Evolutionary conservation across 2,113 vertebrate species (phyloP).

Genomic region (Pollimyrus isidori): DNA sequence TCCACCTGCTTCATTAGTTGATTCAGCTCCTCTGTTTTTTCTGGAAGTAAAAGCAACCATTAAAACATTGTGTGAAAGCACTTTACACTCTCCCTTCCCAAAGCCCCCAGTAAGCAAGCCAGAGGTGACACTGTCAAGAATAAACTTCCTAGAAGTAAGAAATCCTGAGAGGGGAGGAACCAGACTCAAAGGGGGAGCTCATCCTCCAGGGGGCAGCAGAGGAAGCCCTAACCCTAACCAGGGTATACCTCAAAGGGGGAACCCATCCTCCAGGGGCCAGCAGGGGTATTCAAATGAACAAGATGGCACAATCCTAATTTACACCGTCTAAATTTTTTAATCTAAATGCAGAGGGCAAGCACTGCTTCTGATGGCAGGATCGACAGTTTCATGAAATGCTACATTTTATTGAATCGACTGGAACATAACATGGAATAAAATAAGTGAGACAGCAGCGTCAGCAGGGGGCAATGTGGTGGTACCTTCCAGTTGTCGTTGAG

Average conservation of each 20-base stretch:
- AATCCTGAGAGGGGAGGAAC: no score
- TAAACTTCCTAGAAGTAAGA: not conserved
- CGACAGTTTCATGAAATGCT: not conserved
- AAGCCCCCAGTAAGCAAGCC: no score
- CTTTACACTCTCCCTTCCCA: not conserved
- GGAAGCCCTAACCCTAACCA: not conserved
- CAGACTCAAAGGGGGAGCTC: no score
- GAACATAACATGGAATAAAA: not conserved
- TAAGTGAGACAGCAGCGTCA: no score
- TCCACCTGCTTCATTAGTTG: slow-evolving; percentile 49
- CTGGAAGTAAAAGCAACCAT: slow-evolving; percentile 27
- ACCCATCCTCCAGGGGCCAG: no score
- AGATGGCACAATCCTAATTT: not conserved
- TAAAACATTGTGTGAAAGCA: not conserved
- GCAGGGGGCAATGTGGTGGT: not conserved
- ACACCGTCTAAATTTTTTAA: not conserved
- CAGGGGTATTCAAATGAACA: not conserved
- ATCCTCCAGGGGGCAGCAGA: no score
- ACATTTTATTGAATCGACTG: not conserved
- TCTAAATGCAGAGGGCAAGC: not conserved
- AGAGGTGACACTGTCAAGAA: not conserved
- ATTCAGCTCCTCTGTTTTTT: slow-evolving; percentile 56
- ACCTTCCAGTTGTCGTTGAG: slow-evolving; percentile 58
- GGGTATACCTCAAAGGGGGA: not conserved
- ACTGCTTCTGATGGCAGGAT: not conserved